Conservation (phyloP, 2,888 invertebrate genomes). For the Parnassius glacialis region DNA sequence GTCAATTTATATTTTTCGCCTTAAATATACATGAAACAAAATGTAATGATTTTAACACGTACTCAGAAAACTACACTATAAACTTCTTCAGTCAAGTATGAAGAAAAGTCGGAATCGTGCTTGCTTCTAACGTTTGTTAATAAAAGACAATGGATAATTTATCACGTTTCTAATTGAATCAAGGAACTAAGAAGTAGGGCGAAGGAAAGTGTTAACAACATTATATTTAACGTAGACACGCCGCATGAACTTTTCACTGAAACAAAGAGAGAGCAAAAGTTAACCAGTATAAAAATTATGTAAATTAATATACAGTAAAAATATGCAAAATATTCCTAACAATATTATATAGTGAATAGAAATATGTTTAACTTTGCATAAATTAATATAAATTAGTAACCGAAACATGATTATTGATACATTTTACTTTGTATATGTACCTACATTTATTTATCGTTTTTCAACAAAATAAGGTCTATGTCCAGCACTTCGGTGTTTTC, state of each 20-base stretch:
- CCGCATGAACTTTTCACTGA: slow-evolving; percentile 69
- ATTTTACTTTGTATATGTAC: no score
- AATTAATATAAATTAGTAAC: no score
- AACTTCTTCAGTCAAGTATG: slow-evolving; percentile 20
- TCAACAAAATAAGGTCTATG: no score
- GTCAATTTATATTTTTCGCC: slow-evolving; percentile 9
- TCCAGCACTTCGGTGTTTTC: no score
- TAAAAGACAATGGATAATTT: slow-evolving; percentile 65
- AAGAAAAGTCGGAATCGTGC: slow-evolving; percentile 14
- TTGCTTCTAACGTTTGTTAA: slow-evolving; percentile 43
- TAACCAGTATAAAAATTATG: no score
- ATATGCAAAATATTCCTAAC: no score
- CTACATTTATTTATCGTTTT: no score
- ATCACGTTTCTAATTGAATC: slow-evolving; percentile 73
- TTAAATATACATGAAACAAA: slow-evolving; percentile 13
- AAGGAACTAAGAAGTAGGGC: slow-evolving; percentile 54
- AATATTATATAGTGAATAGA: no score
- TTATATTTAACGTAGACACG: slow-evolving; percentile 59
- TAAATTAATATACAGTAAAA: no score
- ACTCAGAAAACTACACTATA: slow-evolving; percentile 7
- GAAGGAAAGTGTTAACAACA: slow-evolving; percentile 67
- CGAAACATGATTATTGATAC: no score
- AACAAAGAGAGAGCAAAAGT: slow-evolving; percentile 52
- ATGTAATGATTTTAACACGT: background rate
- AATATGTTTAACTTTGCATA: no score